Evolutionary conservation across 2,113 vertebrate genomes (phyloP).

Genomic region (Pelusios castaneus): DNA sequence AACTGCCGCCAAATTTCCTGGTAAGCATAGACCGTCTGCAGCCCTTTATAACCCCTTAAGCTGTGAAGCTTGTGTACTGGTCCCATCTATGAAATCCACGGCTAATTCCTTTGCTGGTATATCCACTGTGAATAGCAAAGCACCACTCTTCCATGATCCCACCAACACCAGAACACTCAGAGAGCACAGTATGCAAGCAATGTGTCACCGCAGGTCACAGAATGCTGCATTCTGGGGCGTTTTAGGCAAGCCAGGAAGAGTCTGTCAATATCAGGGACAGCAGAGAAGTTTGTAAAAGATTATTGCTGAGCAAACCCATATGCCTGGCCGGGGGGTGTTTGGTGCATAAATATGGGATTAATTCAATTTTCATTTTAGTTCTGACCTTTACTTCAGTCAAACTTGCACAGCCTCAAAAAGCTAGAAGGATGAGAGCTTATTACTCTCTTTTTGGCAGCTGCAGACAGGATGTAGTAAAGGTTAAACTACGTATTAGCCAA

Average conservation of each 20-base stretch:
- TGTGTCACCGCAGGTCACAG: background rate
- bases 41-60: background rate
- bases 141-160: background rate
- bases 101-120: background rate
- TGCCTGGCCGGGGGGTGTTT: background rate
- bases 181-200: background rate
- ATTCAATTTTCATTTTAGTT: conserved; percentile 28
- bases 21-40: no score
- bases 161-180: background rate
- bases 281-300: background rate
- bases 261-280: background rate
- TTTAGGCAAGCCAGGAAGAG: background rate
- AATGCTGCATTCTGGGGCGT: background rate
- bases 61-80: background rate
- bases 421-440: background rate
- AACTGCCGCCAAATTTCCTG: no score
- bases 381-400: conserved; percentile 8
- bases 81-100: background rate
- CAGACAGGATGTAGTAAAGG: background rate
- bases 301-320: conserved; percentile 8
- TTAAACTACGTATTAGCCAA: background rate
- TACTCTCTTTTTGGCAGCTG: conserved; percentile 30
- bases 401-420: background rate
- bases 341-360: conserved; percentile 49
- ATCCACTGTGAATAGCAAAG: background rate